A percentile compares a stretch with the other conserved stretches of the same genome.
phyloP scores from a whole-genome alignment of 2,113 vertebrate species.

The Otus sunia region DNA sequence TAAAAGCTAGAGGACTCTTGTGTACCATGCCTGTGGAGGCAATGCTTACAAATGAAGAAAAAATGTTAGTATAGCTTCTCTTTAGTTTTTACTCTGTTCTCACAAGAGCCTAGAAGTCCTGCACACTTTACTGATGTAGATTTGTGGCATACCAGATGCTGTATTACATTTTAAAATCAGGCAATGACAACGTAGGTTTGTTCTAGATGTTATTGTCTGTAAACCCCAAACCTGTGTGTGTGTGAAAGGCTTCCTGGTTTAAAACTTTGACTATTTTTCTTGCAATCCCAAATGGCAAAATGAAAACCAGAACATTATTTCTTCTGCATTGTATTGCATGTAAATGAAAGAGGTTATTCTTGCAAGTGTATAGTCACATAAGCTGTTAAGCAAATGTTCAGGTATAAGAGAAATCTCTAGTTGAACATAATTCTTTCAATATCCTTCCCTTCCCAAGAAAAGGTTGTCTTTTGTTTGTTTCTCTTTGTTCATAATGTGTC shows the following conservation, averaged over 20 bases:
- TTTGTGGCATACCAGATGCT: neutral
- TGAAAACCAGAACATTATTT: neutral
- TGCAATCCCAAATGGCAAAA: neutral
- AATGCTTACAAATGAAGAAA: neutral
- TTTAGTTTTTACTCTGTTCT: neutral
- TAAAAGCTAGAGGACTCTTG: neutral
- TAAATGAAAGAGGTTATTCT: conserved; percentile 9
- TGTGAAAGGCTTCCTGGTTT: neutral
- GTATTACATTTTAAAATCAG: neutral
- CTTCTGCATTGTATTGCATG: neutral
- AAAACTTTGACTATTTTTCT: neutral
- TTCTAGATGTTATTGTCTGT: neutral
- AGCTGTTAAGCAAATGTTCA: neutral
- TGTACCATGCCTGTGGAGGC: neutral
- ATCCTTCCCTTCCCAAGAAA: neutral
- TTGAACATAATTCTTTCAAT: neutral
- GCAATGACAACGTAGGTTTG: neutral
- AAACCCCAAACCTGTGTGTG: neutral
- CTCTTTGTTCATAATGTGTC: neutral
- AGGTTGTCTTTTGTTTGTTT: neutral
- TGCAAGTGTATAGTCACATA: neutral
- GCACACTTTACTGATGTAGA: neutral
- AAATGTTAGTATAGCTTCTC: neutral
- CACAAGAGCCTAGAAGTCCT: neutral
- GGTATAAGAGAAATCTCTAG: neutral